Evolutionary conservation across 2,797 vertebrate species (phyloP).

Genomic region (Todus mexicanus): DNA sequence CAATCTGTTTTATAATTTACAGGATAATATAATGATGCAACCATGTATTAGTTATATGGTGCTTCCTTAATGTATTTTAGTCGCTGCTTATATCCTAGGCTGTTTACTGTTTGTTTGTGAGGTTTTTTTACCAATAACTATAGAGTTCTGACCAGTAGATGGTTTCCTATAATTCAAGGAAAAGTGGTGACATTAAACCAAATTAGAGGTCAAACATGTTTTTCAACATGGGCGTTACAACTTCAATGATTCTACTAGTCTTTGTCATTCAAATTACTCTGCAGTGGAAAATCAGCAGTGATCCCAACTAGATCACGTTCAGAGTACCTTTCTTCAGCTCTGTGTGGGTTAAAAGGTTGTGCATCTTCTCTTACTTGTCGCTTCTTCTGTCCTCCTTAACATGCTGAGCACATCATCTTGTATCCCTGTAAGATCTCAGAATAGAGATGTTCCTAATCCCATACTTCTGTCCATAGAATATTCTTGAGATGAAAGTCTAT

Average conservation of each 20-base stretch:
- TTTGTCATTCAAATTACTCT: background rate
- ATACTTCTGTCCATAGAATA: conserved; percentile 72
- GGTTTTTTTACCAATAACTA: background rate
- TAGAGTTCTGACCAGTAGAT: background rate
- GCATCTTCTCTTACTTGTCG: background rate
- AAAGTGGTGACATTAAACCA: background rate
- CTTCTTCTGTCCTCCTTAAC: background rate
- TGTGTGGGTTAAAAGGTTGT: background rate
- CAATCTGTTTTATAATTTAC: background rate
- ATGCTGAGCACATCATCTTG: background rate
- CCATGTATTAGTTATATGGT: background rate
- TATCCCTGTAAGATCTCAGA: background rate
- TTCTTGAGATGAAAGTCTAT: conserved; percentile 80
- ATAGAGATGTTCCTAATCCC: background rate
- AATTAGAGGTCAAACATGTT: background rate
- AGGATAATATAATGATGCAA: background rate
- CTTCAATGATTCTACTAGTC: background rate
- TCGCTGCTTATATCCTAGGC: background rate
- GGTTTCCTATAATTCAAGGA: background rate
- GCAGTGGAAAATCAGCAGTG: background rate
- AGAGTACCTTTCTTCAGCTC: background rate
- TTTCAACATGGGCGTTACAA: background rate
- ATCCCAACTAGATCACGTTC: background rate
- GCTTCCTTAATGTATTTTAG: background rate
- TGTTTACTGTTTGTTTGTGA: background rate